phyloP scores from a whole-genome alignment of 2,888 invertebrate genomes.

The Acleris laterana region DNA sequence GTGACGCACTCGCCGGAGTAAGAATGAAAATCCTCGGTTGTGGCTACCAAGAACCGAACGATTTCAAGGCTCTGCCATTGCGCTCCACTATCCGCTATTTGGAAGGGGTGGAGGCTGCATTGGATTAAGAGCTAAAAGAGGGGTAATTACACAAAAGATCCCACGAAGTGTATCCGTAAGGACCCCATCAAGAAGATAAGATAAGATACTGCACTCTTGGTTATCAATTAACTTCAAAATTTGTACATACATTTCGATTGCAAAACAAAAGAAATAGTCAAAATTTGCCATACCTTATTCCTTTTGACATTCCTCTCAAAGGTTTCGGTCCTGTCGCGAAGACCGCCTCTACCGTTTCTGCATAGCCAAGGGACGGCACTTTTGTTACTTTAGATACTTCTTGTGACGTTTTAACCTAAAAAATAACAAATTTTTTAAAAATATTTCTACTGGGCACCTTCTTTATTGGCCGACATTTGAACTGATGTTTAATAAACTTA shows the following conservation, averaged over 20 bases:
- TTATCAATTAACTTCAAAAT: background rate
- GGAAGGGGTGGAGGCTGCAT: too few species aligned
- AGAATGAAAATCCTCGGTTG: too few species aligned
- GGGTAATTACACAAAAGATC: too few species aligned
- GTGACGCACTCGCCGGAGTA: too few species aligned
- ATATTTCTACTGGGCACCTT: background rate
- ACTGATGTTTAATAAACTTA: too few species aligned
- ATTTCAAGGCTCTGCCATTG: too few species aligned
- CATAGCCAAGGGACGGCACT: conserved; percentile 84
- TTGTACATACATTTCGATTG: background rate
- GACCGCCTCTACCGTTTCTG: conserved; percentile 86
- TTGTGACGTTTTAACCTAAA: conserved; percentile 80
- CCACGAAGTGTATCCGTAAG: too few species aligned
- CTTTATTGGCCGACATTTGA: too few species aligned
- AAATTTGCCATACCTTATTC: conserved; percentile 85
- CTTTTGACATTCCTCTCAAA: conserved; percentile 79
- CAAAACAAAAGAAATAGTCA: background rate
- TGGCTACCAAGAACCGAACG: too few species aligned
- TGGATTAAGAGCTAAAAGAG: too few species aligned
- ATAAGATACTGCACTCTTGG: background rate
- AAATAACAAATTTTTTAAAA: background rate
- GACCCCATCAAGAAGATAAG: too few species aligned
- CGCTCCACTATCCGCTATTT: too few species aligned
- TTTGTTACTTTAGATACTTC: conserved; percentile 78
- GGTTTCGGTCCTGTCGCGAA: conserved; percentile 84